phyloP scores from a whole-genome alignment of 2,888 invertebrate genomes.

The Bruchidius siliquastri region DNA sequence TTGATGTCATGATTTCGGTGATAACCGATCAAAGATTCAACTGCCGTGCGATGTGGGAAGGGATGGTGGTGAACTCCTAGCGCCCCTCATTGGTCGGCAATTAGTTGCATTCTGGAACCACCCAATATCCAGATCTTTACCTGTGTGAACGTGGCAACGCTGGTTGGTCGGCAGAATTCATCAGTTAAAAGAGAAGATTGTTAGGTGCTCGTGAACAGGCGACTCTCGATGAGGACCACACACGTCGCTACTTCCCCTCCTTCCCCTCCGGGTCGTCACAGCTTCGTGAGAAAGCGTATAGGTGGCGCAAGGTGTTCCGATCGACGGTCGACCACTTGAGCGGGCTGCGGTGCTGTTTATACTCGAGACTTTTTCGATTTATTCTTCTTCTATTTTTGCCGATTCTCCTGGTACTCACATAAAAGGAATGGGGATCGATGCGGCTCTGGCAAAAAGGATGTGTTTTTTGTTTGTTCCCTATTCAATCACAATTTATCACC shows the following conservation, averaged over 20 bases:
- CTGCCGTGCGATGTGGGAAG: too few species aligned
- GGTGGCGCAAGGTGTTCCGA: conserved; percentile 27
- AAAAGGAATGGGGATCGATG: neutral
- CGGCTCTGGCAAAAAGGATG: neutral
- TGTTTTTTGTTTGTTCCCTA: neutral
- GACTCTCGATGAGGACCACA: conserved; percentile 45
- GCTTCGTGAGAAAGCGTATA: conserved; percentile 23
- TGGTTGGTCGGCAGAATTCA: conserved; percentile 15
- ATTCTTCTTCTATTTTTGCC: neutral
- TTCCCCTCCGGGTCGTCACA: conserved; percentile 12
- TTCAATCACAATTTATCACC: neutral
- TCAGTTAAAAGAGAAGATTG: conserved; percentile 15
- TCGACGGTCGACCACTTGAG: neutral
- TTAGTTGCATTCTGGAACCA: neutral
- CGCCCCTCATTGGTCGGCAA: neutral
- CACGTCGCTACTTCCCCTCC: conserved; percentile 38
- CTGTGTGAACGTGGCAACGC: neutral
- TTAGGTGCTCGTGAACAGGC: conserved; percentile 41
- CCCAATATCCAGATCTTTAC: neutral
- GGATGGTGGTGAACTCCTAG: neutral
- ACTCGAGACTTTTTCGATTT: neutral
- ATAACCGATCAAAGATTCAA: too few species aligned
- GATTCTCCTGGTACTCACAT: neutral
- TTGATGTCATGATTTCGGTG: too few species aligned
- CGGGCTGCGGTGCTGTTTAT: neutral